Conservation (phyloP, 1,140 invertebrate genomes). For the Rhagoletis zephyria region DNA sequence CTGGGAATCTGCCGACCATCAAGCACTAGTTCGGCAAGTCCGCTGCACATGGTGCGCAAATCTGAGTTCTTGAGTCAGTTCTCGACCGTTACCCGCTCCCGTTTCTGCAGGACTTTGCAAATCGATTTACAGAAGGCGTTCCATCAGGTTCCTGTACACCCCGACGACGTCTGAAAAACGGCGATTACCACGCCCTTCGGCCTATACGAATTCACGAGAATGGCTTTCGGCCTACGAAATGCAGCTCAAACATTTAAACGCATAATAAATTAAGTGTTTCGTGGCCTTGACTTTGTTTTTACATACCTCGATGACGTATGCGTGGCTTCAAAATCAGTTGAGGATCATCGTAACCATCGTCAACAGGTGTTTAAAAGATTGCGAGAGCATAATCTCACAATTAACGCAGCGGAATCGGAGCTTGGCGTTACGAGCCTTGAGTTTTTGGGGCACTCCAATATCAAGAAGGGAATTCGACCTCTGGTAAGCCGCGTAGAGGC, state of each 20-base stretch:
- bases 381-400: conserved; percentile 49
- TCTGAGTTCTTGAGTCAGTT: conserved; percentile 70
- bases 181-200: too few species aligned
- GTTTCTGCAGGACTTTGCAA: conserved; percentile 40
- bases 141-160: conserved; percentile 71
- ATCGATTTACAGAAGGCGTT: conserved; percentile 75
- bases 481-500: conserved; percentile 56
- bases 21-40: conserved; percentile 72
- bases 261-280: too few species aligned
- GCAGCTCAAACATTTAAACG: too few species aligned
- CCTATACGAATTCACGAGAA: too few species aligned
- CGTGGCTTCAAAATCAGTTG: too few species aligned
- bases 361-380: conserved; percentile 56
- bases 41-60: conserved; percentile 73
- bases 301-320: too few species aligned
- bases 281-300: too few species aligned
- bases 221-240: too few species aligned
- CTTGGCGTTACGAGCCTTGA: conserved; percentile 62
- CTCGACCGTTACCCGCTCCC: conserved; percentile 65
- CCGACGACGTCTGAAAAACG: conserved; percentile 57
- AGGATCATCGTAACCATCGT: too few species aligned
- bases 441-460: conserved; percentile 61
- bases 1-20: conserved; percentile 67
- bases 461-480: conserved; percentile 60
- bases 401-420: conserved; percentile 62